Base-by-base conservation (phyloP, 2,113 vertebrate genomes). In the Ammodytes marinus region DNA sequence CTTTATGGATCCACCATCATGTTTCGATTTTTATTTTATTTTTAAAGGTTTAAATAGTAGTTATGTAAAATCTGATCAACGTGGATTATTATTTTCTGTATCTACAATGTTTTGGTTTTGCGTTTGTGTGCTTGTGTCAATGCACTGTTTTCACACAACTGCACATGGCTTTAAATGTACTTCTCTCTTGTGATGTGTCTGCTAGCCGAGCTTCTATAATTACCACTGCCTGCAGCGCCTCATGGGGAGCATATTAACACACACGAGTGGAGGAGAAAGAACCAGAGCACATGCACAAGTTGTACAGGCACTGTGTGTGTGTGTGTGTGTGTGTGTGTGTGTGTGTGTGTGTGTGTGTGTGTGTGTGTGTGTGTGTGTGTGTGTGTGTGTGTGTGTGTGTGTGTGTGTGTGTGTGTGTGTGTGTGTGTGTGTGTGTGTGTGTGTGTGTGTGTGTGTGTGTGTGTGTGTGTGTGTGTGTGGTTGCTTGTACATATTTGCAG, bases 161-260 rank as follows among this genome's bases (percentile, higher is more conserved):
- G 74, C 57, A 72, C 81, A 58, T 73, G 64, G 61, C 80, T 93
- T 89, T 90, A 74, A 90, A 80, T 84, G 83, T 73, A 68, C 82
- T 80, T 77, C 64, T 83, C 83, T 88, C 75, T 74, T 82, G 82
- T 83, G 87, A 87, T 90, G 88, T 79, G 70, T 91, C 69, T 86
- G 86, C 90, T 73, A 77, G 88, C 86, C 47, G 77, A 74, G 85
- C 69, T 89, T 88, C 94, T 95, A 94, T 95, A 95, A 95, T 93
- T 95, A 94, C 86, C 86, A 80, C 87, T 76, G 92, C 94, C 94
- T 90, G 89, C 89, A 93, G 95, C 88, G 35, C 83, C 90, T 93
- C 94, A 93, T 94, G 94, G 91, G 86, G 81, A 94, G 88, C 86
- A 83, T 85, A 92, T 95, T 93, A 94, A 92, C 87, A 91, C 92